These are phyloP conservation scores for Hirundo rustica DNA, from an alignment of 2,797 vertebrate species.

Conservation along the genomic window DNA sequence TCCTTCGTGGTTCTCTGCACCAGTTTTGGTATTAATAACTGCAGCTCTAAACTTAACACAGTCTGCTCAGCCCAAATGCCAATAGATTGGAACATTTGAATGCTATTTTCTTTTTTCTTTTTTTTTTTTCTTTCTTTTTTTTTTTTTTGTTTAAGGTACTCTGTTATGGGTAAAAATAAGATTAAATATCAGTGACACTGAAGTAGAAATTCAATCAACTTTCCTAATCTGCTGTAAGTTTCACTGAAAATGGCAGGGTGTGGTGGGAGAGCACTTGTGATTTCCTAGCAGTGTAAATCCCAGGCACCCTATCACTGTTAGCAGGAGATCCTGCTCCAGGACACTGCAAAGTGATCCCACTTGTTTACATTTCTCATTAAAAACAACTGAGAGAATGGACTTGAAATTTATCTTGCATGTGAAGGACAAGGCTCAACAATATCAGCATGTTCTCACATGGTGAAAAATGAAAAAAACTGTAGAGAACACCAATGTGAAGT, in stretches of 20 bases:
- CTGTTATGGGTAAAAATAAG: background rate
- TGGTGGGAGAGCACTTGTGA: slow-evolving; percentile 4
- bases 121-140: too few relatives aligned
- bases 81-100: background rate
- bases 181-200: background rate
- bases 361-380: slow-evolving; percentile 66
- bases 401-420: slow-evolving; percentile 66
- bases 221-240: background rate
- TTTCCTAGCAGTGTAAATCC: background rate
- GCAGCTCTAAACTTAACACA: background rate
- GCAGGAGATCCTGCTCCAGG: slow-evolving; percentile 32
- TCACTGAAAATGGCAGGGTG: background rate
- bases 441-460: slow-evolving; percentile 61
- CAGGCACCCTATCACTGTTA: background rate
- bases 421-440: slow-evolving; percentile 34
- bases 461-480: background rate
- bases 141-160: background rate
- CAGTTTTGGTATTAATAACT: background rate
- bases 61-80: background rate
- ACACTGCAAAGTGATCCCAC: slow-evolving; percentile 10
- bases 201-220: background rate
- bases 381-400: slow-evolving; percentile 54
- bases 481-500: background rate
- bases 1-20: background rate
- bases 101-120: background rate